Conservation (phyloP, 1,140 invertebrate species). For the Bombus breviceps region DNA sequence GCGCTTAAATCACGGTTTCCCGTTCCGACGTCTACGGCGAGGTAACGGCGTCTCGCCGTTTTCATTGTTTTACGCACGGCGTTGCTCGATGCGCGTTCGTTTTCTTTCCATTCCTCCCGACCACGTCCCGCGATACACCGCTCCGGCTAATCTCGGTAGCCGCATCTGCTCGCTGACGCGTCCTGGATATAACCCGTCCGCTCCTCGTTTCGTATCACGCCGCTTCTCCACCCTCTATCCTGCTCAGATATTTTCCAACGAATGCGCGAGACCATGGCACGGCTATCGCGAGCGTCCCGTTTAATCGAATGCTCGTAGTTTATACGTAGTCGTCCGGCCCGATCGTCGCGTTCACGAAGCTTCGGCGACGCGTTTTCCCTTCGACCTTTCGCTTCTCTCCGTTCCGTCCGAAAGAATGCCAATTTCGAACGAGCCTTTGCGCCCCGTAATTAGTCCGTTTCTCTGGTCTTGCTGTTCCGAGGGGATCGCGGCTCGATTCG, state of each 20-base stretch:
- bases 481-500: neutral
- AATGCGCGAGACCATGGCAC: neutral
- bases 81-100: neutral
- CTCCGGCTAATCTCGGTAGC: slow-evolving; percentile 4
- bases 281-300: neutral
- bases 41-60: slow-evolving; percentile 30
- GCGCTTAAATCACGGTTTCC: slow-evolving; percentile 54
- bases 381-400: too few species aligned
- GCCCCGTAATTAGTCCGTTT: neutral
- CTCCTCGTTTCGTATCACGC: too few species aligned
- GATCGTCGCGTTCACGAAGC: neutral
- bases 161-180: neutral
- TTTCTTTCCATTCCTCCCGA: neutral
- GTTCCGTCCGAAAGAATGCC: neutral
- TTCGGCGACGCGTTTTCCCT: neutral
- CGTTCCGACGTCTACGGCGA: slow-evolving; percentile 58
- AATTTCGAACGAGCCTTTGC: neutral
- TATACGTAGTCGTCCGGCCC: too few species aligned
- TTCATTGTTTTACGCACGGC: slow-evolving; percentile 31
- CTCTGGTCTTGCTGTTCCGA: neutral
- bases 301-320: slow-evolving; percentile 20
- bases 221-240: neutral
- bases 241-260: neutral
- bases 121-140: neutral
- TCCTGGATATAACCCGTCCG: neutral